Conservation (phyloP, 2,113 vertebrate genomes). For the Ictidomys tridecemlineatus region DNA sequence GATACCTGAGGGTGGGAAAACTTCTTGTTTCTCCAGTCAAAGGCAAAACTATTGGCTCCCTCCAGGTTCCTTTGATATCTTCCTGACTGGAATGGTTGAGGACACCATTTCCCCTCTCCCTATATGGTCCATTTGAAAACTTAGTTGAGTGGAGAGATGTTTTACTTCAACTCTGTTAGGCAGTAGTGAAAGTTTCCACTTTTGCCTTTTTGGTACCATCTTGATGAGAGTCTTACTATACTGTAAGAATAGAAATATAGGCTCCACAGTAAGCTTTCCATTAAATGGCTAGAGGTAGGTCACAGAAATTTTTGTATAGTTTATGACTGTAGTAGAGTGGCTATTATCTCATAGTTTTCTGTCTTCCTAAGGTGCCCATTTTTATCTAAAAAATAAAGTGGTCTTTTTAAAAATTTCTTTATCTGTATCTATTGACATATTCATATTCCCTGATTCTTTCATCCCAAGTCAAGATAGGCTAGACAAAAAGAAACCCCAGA, state of each 20-base stretch:
- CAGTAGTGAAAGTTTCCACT: neutral
- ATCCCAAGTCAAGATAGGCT: neutral
- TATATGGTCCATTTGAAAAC: no score
- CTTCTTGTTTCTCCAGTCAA: neutral
- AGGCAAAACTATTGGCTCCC: neutral
- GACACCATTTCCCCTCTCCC: rapidly evolving
- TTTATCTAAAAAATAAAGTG: neutral
- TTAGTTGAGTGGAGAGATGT: neutral
- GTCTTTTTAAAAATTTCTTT: neutral
- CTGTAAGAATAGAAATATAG: neutral
- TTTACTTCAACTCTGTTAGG: neutral
- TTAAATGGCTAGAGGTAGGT: neutral
- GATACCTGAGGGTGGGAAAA: neutral
- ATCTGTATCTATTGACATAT: neutral
- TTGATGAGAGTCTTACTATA: neutral
- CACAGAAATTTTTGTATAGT: neutral
- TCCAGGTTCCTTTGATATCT: neutral
- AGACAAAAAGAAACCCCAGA: neutral
- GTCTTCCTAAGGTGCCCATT: neutral
- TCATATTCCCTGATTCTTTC: neutral
- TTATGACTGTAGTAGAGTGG: neutral
- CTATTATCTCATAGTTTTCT: neutral
- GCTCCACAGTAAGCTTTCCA: neutral
- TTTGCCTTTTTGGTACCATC: neutral
- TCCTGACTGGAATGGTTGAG: neutral